phyloP scores from a whole-genome alignment of 2,888 invertebrate genomes.

The Ophion ellenae region DNA sequence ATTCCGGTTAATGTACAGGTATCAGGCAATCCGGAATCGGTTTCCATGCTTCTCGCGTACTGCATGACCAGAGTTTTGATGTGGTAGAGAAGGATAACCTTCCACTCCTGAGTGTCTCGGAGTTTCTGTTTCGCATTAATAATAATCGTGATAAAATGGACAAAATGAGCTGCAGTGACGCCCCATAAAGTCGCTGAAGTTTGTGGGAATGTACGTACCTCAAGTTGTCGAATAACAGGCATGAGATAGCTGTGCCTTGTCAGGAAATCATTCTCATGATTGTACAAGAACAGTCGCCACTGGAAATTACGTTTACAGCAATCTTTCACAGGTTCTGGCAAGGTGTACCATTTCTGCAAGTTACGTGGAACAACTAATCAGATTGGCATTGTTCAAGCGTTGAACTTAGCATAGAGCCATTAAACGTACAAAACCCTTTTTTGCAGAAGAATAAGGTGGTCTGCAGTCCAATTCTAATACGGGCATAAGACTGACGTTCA shows the following conservation, averaged over 20 bases:
- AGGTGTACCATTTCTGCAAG: conserved; percentile 84
- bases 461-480: conserved; percentile 84
- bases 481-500: conserved; percentile 86
- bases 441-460: conserved; percentile 80
- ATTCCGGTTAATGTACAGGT: conserved; percentile 52
- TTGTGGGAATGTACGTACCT: conserved; percentile 66
- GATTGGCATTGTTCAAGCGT: background rate
- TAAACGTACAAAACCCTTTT: conserved; percentile 13
- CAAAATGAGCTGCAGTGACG: no score
- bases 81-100: conserved; percentile 85
- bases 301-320: conserved; percentile 75
- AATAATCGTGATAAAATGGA: no score
- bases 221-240: conserved; percentile 74
- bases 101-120: conserved; percentile 84
- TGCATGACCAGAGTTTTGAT: conserved; percentile 85
- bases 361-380: conserved; percentile 57
- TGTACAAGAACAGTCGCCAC: conserved; percentile 87
- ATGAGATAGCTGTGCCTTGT: conserved; percentile 76
- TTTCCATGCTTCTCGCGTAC: conserved; percentile 77
- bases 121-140: conserved; percentile 82
- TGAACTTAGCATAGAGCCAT: background rate
- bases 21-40: conserved; percentile 29
- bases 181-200: no score
- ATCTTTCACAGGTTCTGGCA: conserved; percentile 83
- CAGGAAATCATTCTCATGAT: conserved; percentile 85